Evolutionary conservation across 2,797 vertebrate genomes (phyloP).

Genomic region (Semotilus atromaculatus): DNA sequence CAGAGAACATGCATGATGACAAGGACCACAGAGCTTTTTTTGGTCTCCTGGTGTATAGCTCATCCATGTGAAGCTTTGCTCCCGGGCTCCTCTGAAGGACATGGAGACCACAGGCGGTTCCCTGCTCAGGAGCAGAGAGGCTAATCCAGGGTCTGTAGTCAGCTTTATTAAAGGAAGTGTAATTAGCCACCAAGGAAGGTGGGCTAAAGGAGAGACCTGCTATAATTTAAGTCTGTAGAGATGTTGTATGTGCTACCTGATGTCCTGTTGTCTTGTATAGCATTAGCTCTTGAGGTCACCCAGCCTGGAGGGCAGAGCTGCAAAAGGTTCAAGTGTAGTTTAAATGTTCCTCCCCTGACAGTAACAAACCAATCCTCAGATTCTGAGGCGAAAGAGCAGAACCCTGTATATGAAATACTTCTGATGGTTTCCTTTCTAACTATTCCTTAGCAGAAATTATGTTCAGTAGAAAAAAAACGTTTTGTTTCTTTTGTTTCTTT

Average conservation of each 20-base stretch:
- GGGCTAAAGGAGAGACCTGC: constrained; percentile 73
- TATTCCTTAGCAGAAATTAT: not conserved
- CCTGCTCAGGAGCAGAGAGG: constrained; percentile 65
- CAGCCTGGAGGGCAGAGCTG: constrained; percentile 68
- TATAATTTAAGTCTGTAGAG: constrained; percentile 81
- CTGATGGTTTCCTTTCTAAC: not conserved
- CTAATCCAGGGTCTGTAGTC: constrained; percentile 79
- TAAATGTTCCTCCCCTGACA: constrained; percentile 74
- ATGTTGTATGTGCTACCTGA: constrained; percentile 71
- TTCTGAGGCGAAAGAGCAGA: not conserved
- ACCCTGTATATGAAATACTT: not conserved
- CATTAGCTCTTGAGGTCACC: constrained; percentile 76
- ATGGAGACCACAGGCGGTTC: constrained; percentile 73
- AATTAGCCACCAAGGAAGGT: constrained; percentile 80
- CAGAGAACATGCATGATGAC: not conserved
- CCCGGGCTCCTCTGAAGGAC: constrained; percentile 73
- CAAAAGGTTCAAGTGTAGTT: constrained; percentile 74
- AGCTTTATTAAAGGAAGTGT: constrained; percentile 79
- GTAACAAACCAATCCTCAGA: constrained; percentile 44
- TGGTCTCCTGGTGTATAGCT: constrained; percentile 15
- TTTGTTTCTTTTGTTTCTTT: too few species aligned
- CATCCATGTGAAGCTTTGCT: constrained; percentile 10
- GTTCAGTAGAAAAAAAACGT: not conserved
- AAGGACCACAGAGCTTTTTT: not conserved
- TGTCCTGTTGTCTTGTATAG: constrained; percentile 71